Evolutionary conservation across 2,113 vertebrate genomes (phyloP), one percentile per base, ranked within the genome.

Genomic region (Salvelinus namaycush): DNA sequence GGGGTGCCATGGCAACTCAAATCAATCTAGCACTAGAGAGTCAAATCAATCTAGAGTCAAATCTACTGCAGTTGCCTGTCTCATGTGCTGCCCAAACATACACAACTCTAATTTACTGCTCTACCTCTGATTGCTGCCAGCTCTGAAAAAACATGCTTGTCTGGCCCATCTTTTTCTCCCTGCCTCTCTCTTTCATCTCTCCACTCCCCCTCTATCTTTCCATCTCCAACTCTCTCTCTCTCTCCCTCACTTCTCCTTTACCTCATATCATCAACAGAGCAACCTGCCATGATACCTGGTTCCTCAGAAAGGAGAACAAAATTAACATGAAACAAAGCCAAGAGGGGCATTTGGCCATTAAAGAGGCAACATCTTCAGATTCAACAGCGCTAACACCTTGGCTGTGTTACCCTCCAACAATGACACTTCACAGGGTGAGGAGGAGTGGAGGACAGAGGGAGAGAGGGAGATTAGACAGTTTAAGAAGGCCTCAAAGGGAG

Each of bases 1-100:
- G 48, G n/a, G 60, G 60, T 72, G 24, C 76, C 76, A 72, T 77
- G 76, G 76, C 27, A 51, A 65, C 70, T 49, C 60, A 49, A 49
- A 72, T 54, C 69, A 65, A 69, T 49, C 22, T 72, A 64, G 70
- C 24, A 14, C 29, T 57, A 24, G 24, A 24, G 24, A 24, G 24
- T 49, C 60, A 49, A 49, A 72, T 54, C 69, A 65, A 69, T 49
- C 22, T 72, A 64, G 22, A 49, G 59, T 27, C 26, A 12, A 72
- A 22, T 48, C 59, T 65, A 14, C 70, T 31, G 27, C 48, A 13
- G 68, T 54, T 57, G 39, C 16, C 70, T 2, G 5, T 27, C 12
- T 67, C 22, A 67, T 16, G 29, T 1, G 39, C 44, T 65, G 29
- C 8, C 39, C 31, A 65, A 59, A 77, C 13, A 29, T 60, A 18